These are phyloP conservation scores for Calidris pugnax DNA, from an alignment of 2,113 vertebrate genomes.

Conservation along the genomic window DNA sequence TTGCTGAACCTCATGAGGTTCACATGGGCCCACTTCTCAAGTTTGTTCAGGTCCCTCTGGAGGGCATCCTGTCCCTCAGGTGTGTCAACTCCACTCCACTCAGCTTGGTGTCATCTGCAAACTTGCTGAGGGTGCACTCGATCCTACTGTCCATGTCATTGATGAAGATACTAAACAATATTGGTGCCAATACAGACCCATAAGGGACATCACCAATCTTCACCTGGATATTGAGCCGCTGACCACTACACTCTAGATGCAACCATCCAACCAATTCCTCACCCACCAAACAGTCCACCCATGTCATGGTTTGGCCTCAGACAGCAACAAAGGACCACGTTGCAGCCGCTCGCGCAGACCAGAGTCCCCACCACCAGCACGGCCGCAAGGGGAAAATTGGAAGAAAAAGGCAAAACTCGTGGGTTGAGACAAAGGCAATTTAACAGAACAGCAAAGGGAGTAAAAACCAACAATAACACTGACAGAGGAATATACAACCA, in stretches of 20 bases:
- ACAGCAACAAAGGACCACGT: no score
- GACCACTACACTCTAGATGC: not conserved
- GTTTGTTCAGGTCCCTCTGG: not conserved
- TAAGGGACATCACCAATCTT: not conserved
- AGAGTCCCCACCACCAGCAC: no score
- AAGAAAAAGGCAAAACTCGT: no score
- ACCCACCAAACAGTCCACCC: not conserved
- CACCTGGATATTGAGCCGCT: not conserved
- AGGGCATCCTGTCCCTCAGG: not conserved
- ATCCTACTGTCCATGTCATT: no score
- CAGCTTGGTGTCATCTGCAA: not conserved
- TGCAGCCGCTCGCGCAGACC: no score
- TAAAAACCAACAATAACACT: no score
- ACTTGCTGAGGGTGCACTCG: not conserved
- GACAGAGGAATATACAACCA: no score
- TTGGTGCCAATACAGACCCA: not conserved
- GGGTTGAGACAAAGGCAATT: no score
- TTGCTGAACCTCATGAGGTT: not conserved
- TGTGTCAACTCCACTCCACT: not conserved
- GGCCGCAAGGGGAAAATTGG: no score
- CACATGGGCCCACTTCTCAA: not conserved
- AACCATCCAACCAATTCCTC: not conserved
- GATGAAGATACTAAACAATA: not conserved
- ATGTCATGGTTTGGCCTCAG: no score
- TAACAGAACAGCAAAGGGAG: no score